phyloP scores from a whole-genome alignment of 2,888 invertebrate genomes.

The Invenusta paracnida region DNA sequence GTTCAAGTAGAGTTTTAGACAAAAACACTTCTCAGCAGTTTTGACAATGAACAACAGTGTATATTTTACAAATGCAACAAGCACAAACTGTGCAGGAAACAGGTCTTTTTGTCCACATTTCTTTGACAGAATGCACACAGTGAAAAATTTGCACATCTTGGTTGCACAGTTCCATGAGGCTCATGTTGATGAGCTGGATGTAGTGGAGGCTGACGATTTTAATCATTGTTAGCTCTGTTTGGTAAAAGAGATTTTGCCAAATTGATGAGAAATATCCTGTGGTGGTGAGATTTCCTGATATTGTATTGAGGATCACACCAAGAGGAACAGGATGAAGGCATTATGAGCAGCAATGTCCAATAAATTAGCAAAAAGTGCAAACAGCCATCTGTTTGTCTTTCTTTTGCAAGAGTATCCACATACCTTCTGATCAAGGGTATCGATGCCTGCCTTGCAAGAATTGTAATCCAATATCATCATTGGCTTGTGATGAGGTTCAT shows the following conservation, averaged over 20 bases:
- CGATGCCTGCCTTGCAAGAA: constrained; percentile 14
- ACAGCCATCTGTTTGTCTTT: constrained; percentile 31
- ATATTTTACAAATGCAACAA: constrained; percentile 10
- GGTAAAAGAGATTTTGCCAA: constrained; percentile 14
- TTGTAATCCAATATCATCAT: constrained; percentile 18
- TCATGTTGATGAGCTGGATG: not conserved
- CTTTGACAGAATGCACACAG: no score
- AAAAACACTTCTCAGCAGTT: not conserved
- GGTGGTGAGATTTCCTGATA: not conserved
- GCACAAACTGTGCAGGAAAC: constrained; percentile 19
- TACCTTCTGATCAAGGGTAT: constrained; percentile 21
- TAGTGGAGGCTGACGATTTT: constrained; percentile 15
- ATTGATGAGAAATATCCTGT: constrained; percentile 15
- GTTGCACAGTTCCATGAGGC: not conserved
- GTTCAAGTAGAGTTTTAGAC: not conserved
- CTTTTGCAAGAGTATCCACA: constrained; percentile 23
- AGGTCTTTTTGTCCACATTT: no score
- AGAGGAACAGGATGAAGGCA: constrained; percentile 24
- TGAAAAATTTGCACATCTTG: not conserved
- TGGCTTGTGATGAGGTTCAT: constrained; percentile 5
- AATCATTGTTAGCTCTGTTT: constrained; percentile 10
- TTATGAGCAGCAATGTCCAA: constrained; percentile 1
- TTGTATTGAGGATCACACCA: constrained; percentile 1
- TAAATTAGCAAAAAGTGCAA: constrained; percentile 24
- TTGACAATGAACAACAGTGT: not conserved